These are phyloP conservation scores for Bursaphelenchus okinawaensis DNA, from an alignment of 2,888 invertebrate genomes.

Conservation along the genomic window DNA sequence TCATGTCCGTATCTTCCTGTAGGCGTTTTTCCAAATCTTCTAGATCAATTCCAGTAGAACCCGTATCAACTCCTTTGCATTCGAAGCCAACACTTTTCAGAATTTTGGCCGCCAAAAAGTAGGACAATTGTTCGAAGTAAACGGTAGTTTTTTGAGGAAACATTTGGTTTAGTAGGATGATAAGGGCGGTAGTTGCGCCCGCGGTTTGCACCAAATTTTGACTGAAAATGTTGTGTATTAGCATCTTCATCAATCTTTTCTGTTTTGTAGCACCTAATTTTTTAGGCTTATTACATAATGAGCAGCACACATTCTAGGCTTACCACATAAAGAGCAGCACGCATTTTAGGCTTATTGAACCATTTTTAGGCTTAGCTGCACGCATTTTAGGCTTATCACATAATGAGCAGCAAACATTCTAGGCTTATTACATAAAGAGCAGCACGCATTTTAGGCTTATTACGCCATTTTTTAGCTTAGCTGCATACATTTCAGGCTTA, in stretches of 20 bases:
- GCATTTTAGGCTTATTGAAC: too few species aligned
- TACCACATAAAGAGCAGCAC: too few species aligned
- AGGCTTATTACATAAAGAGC: too few species aligned
- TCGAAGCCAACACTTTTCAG: constrained; percentile 65
- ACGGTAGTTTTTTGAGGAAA: constrained; percentile 60
- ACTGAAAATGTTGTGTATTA: constrained; percentile 52
- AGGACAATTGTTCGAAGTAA: constrained; percentile 68
- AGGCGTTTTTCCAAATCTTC: not conserved
- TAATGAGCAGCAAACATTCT: too few species aligned
- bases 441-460: too few species aligned
- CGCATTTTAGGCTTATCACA: too few species aligned
- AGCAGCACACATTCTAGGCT: not conserved
- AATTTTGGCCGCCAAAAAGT: constrained; percentile 65
- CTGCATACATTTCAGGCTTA: too few species aligned
- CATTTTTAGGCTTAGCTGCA: too few species aligned
- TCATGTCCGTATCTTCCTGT: constrained; percentile 40
- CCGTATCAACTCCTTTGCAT: constrained; percentile 61
- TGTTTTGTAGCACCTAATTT: too few species aligned
- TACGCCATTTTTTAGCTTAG: too few species aligned
- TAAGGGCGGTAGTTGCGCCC: constrained; percentile 67
- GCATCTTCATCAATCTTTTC: too few species aligned
- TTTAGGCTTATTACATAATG: not conserved
- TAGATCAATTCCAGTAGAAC: constrained; percentile 21
- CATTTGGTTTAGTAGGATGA: constrained; percentile 61
- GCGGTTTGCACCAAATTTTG: constrained; percentile 65